Percentiles rank a stretch among this genome's conserved stretches.
Conservation (phyloP, 2,888 invertebrate species). For the Agrypnus murinus region DNA sequence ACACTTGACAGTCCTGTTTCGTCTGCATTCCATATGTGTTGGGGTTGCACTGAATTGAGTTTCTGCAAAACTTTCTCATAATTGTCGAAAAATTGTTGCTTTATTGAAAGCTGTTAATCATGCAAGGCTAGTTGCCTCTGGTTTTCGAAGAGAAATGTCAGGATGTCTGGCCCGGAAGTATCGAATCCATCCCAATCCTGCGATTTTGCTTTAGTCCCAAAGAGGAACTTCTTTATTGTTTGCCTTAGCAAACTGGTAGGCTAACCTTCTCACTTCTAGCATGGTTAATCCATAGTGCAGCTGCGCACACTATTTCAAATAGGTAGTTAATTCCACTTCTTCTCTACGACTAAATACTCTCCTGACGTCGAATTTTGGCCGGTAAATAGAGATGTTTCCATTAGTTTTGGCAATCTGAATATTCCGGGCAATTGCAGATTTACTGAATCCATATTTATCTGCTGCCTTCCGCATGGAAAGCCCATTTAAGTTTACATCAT, state of each 20-base stretch:
- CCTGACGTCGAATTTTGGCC: background rate
- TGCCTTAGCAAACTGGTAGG: constrained; percentile 54
- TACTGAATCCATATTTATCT: background rate
- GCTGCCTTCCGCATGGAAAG: background rate
- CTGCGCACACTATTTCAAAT: constrained; percentile 12
- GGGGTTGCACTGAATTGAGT: constrained; percentile 51
- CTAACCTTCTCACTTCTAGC: constrained; percentile 40
- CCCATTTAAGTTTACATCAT: background rate
- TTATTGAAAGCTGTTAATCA: constrained; percentile 60
- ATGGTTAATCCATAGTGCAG: constrained; percentile 54
- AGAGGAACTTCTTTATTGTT: constrained; percentile 53
- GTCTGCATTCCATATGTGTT: constrained; percentile 59
- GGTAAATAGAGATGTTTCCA: background rate
- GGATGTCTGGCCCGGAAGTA: constrained; percentile 42
- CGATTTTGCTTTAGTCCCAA: constrained; percentile 50
- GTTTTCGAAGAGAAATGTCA: constrained; percentile 50
- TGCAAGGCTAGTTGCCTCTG: no score
- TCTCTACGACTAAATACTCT: constrained; percentile 11
- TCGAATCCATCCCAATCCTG: constrained; percentile 52
- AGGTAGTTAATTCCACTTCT: constrained; percentile 10
- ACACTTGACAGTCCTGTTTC: constrained; percentile 60
- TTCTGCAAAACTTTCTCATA: constrained; percentile 51
- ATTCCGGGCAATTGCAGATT: background rate
- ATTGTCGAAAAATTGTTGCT: constrained; percentile 56
- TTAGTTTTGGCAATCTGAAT: background rate